These are phyloP conservation scores for Microcaecilia unicolor DNA, from an alignment of 2,797 vertebrate genomes.

Conservation along the genomic window DNA sequence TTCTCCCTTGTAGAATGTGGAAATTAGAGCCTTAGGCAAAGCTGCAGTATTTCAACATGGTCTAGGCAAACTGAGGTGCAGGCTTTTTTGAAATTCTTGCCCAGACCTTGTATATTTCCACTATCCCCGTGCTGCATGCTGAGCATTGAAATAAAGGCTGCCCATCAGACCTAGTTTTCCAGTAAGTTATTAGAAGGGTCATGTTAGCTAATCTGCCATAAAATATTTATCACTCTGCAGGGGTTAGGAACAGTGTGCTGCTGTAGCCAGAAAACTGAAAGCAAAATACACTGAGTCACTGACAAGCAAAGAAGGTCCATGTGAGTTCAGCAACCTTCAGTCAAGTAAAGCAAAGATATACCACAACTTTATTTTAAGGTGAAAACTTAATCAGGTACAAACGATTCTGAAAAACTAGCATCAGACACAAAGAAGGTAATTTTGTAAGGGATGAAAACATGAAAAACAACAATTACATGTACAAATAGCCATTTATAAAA, in stretches of 20 bases:
- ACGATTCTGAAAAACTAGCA: background rate
- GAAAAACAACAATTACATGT: too few species aligned
- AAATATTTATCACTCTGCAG: slow-evolving; percentile 8
- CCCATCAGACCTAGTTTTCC: slow-evolving; percentile 3
- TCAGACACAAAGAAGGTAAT: background rate
- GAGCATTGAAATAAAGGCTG: background rate
- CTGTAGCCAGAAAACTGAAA: background rate
- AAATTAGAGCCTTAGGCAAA: too few species aligned
- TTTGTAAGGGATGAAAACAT: too few species aligned
- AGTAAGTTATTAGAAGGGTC: slow-evolving; percentile 6
- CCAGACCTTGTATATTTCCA: too few species aligned
- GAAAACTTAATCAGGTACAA: background rate
- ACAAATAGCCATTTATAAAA: too few species aligned
- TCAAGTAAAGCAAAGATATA: too few species aligned
- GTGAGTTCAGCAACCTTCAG: slow-evolving; percentile 15
- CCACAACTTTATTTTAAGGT: background rate
- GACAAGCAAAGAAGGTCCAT: background rate
- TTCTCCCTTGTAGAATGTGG: too few species aligned
- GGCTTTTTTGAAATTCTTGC: too few species aligned
- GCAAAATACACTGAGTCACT: slow-evolving; percentile 7
- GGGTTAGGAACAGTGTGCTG: slow-evolving; percentile 3
- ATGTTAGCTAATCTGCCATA: slow-evolving; percentile 21
- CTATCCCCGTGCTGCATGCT: too few species aligned
- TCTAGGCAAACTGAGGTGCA: too few species aligned
- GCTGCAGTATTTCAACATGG: too few species aligned